phyloP scores from a whole-genome alignment of 1,140 invertebrate genomes.

The Bilobella aurantiaca region DNA sequence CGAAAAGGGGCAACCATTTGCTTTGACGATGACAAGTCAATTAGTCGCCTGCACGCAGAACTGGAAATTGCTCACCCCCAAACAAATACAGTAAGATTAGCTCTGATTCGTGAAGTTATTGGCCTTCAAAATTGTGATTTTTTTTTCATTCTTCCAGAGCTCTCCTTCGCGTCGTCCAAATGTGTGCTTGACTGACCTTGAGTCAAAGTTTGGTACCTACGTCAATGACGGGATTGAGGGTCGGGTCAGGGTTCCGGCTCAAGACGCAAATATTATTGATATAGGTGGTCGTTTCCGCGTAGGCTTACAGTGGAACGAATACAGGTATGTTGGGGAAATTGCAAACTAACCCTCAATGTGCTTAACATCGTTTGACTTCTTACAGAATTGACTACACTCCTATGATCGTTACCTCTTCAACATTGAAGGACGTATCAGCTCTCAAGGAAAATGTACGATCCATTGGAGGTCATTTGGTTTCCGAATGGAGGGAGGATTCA shows the following conservation, averaged over 20 bases:
- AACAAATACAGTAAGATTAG: constrained; percentile 26
- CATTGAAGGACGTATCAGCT: constrained; percentile 36
- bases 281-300: constrained; percentile 40
- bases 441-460: constrained; percentile 34
- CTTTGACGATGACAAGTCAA: constrained; percentile 22
- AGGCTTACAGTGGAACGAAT: constrained; percentile 40
- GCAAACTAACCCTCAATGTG: not conserved
- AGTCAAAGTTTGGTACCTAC: constrained; percentile 43
- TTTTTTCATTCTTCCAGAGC: constrained; percentile 28
- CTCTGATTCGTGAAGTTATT: not conserved
- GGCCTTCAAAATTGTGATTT: not conserved
- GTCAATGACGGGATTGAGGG: constrained; percentile 35
- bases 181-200: constrained; percentile 39
- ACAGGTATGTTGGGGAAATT: constrained; percentile 15
- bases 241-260: constrained; percentile 25
- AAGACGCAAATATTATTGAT: constrained; percentile 35
- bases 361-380: not conserved
- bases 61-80: constrained; percentile 36
- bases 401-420: constrained; percentile 27
- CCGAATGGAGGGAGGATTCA: constrained; percentile 44
- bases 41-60: constrained; percentile 41
- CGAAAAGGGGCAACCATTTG: not conserved
- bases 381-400: constrained; percentile 38
- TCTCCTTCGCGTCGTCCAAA: constrained; percentile 36
- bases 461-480: constrained; percentile 41